A percentile compares a stretch with the other conserved stretches of the same genome.
phyloP scores from a whole-genome alignment of 2,113 vertebrate genomes.

The Empidonax traillii region DNA sequence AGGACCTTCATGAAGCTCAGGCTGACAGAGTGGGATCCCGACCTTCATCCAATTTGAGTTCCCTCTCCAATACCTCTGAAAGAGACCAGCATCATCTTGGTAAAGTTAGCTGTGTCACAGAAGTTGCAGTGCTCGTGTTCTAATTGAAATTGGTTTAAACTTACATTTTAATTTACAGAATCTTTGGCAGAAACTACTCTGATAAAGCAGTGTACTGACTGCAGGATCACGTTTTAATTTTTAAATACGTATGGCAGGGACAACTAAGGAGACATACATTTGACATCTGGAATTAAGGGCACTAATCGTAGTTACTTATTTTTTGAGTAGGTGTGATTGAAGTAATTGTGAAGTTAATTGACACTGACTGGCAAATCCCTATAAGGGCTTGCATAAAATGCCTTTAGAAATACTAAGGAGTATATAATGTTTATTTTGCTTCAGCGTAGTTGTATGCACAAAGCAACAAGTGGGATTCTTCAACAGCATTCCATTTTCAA shows the following conservation, averaged over 20 bases:
- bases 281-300: not conserved
- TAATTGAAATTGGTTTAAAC: not conserved
- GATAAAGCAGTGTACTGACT: not conserved
- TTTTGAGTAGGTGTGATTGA: not conserved
- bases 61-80: conserved; percentile 92
- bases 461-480: not conserved
- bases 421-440: not conserved
- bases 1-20: conserved; percentile 94
- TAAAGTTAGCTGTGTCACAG: conserved; percentile 38
- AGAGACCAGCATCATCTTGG: conserved; percentile 93
- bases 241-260: not conserved
- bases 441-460: not conserved
- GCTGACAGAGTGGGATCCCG: conserved; percentile 90
- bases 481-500: not conserved
- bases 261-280: not conserved
- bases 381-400: not conserved
- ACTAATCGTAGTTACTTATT: not conserved
- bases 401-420: not conserved
- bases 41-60: conserved; percentile 94
- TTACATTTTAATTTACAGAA: not conserved
- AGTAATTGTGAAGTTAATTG: not conserved
- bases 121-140: not conserved
- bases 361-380: not conserved
- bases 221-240: not conserved
- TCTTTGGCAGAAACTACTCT: not conserved